Evolutionary conservation across 30 jellyfish, hydroid and myxozoan species (phyloP).

Genomic region (Pseudorhiza aurosa): DNA sequence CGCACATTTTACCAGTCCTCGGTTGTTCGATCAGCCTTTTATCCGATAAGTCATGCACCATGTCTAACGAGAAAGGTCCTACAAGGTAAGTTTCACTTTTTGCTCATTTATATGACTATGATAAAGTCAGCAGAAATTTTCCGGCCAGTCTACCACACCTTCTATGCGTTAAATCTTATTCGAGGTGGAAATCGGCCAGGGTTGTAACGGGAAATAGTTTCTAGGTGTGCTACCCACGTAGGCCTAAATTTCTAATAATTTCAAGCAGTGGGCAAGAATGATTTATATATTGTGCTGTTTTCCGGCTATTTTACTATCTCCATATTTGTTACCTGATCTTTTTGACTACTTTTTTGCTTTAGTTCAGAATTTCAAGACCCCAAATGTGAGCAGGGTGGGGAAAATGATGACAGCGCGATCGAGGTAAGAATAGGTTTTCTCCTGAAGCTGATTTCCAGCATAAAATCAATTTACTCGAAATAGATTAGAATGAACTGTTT

Average conservation of each 20-base stretch:
- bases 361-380: constrained; percentile 72
- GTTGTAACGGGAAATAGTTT: too few relatives aligned
- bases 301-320: too few relatives aligned
- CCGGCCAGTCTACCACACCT: too few relatives aligned
- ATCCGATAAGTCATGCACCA: constrained; percentile 79
- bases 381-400: constrained; percentile 40
- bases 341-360: not conserved
- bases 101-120: too few relatives aligned
- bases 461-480: too few relatives aligned
- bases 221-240: constrained; percentile 21
- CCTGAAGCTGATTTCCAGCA: too few relatives aligned
- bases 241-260: constrained; percentile 1
- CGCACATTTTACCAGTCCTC: constrained; percentile 81
- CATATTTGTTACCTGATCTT: not conserved
- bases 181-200: too few relatives aligned
- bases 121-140: too few relatives aligned
- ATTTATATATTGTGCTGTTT: too few relatives aligned
- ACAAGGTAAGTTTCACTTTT: constrained; percentile 40
- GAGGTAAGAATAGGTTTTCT: constrained; percentile 24
- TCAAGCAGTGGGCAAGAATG: too few relatives aligned
- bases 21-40: constrained; percentile 38
- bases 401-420: constrained; percentile 28
- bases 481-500: too few relatives aligned
- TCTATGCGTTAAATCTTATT: too few relatives aligned
- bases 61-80: constrained; percentile 64